Evolutionary conservation across 2,797 vertebrate genomes (phyloP).

Genomic region (Peromyscus attwateri): DNA sequence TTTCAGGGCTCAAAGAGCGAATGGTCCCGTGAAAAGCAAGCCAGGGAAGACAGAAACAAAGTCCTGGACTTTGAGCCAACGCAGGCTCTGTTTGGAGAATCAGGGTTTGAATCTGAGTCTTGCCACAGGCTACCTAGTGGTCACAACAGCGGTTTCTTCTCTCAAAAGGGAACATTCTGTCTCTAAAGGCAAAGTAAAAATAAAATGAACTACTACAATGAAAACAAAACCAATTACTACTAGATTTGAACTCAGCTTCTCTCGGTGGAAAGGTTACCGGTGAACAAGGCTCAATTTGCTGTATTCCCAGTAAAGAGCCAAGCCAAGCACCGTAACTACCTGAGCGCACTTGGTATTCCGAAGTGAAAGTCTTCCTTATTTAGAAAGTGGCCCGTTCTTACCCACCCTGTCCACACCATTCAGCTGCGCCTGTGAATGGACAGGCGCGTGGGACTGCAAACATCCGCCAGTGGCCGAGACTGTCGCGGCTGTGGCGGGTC

Average conservation of each 20-base stretch:
- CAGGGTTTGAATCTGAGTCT: conserved; percentile 49
- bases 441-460: neutral
- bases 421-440: neutral
- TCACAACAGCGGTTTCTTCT: neutral
- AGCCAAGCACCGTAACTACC: neutral
- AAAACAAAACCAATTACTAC: conserved; percentile 31
- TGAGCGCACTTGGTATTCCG: neutral
- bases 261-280: neutral
- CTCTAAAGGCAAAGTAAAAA: conserved; percentile 6
- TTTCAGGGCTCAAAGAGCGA: conserved; percentile 62
- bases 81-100: neutral
- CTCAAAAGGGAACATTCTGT: neutral
- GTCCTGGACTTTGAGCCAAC: neutral
- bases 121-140: neutral
- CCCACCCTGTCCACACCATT: neutral
- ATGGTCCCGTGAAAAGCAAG: conserved; percentile 60
- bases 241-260: conserved; percentile 53
- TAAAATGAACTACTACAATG: neutral
- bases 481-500: neutral
- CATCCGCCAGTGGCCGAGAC: neutral
- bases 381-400: conserved; percentile 35
- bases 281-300: conserved; percentile 33
- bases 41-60: neutral
- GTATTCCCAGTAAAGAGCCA: conserved; percentile 23
- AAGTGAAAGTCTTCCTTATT: conserved; percentile 69